Base-by-base conservation (phyloP, 53 echinoderm and acorn worm species). In the Apostichopus leukothele region DNA sequence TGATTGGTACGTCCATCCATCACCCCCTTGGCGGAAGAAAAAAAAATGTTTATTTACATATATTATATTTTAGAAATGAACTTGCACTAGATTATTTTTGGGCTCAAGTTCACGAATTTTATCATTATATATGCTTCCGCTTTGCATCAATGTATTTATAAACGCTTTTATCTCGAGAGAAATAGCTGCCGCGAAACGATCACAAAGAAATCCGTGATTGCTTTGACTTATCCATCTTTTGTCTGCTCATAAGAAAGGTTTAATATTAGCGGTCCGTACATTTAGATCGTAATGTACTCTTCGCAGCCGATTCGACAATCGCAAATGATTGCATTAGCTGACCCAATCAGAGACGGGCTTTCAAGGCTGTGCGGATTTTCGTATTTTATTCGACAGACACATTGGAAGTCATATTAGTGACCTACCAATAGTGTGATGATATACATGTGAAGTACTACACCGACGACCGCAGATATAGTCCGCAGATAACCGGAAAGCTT, bases 321-420 rank as follows among this genome's bases (percentile, higher is more conserved):
- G 20, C 6, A 18, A 13, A 19, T 71, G 6, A 19, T 18, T 16
- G n/a, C 18, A 71, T 7, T 71, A 71, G 6, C 5, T 71, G 14
- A 18, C 14, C 71, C 71, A 71, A 71, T 71, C 71, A 71, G 71
- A 71, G n/a, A n/a, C 18, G 71, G 71, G 71, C 14, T 71, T 71
- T 71, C 71, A 71, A 71, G n/a, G 18, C 20, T 18, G 71, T 71
- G 18, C 71, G 71, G 71, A 16, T 4, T 63, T 63, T 63, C 16
- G n/a, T 6, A 71, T 71, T 71, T 7, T 71, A 6, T 3, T 71
- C 18, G 6, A n/a, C 14, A 71, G 21, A 71, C 4, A 18, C 18
- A 18, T 3, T 39, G 6, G 6, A 19, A 71, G 18, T n/a, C 71
- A 5, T 19, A 71, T 3, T 18, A 5, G 18, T n/a, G 20, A n/a